phyloP scores from a whole-genome alignment of 1,140 invertebrate species.

The Cydia splendana region DNA sequence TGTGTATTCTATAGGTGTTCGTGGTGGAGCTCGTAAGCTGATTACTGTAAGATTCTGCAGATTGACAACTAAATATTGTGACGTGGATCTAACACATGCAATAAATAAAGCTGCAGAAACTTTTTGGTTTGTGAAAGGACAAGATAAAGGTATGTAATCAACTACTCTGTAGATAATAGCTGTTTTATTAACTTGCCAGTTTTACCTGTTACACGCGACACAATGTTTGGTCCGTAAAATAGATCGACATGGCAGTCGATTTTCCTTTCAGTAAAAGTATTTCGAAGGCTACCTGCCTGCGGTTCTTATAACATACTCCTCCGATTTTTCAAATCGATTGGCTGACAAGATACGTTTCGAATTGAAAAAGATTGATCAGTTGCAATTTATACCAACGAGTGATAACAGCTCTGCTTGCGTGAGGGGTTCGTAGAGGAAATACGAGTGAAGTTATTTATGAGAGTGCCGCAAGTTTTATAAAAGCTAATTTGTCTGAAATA shows the following conservation, averaged over 20 bases:
- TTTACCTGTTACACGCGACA: too few relatives aligned
- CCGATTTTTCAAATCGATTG: conserved; percentile 11
- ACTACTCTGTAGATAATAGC: conserved; percentile 1
- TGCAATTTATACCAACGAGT: conserved; percentile 9
- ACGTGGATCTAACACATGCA: neutral
- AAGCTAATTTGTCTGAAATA: conserved; percentile 2
- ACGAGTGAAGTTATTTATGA: conserved; percentile 3
- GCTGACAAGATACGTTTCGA: neutral
- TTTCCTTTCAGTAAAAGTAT: too few relatives aligned
- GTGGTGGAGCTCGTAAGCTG: neutral
- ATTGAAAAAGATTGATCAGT: conserved; percentile 18
- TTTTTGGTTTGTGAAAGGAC: neutral
- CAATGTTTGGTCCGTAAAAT: too few relatives aligned
- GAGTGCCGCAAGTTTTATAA: conserved; percentile 1
- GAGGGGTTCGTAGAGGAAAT: conserved; percentile 3
- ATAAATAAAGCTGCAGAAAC: neutral
- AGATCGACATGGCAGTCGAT: too few relatives aligned
- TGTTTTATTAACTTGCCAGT: too few relatives aligned
- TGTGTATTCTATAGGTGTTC: conserved; percentile 1
- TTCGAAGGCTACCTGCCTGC: neutral
- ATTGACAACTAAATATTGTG: conserved; percentile 26
- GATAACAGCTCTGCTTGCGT: neutral
- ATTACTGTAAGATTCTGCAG: conserved; percentile 8
- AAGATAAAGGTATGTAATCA: neutral
- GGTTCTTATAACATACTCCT: neutral